Evolutionary conservation across 1,140 invertebrate genomes (phyloP).

Genomic region (Nomia melanderi): DNA sequence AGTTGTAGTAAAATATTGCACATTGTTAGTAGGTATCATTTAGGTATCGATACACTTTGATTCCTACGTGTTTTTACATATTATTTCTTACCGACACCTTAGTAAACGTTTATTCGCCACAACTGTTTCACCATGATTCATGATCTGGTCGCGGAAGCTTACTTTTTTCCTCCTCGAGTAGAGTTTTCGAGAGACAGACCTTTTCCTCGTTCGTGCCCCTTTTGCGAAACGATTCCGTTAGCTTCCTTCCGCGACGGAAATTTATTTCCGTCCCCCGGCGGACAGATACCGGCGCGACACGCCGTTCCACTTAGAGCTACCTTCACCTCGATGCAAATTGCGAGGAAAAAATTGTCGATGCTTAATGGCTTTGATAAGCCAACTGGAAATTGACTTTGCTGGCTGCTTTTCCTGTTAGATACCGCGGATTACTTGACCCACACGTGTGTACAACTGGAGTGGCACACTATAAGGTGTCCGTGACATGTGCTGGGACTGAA

Average conservation of each 20-base stretch:
- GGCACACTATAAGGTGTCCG: no score
- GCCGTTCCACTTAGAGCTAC: not conserved
- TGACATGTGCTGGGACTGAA: no score
- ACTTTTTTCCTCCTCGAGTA: no score
- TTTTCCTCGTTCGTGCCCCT: not conserved
- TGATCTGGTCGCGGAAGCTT: no score
- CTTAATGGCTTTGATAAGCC: not conserved
- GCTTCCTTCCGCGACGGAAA: not conserved
- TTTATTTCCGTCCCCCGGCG: not conserved
- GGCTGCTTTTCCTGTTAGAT: not conserved
- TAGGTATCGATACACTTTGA: no score
- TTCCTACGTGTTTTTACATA: no score
- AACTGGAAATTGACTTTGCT: not conserved
- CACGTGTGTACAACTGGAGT: not conserved
- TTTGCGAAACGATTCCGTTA: not conserved
- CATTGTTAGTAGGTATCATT: no score
- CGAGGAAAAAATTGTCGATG: not conserved
- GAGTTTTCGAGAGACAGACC: no score
- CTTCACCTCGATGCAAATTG: not conserved
- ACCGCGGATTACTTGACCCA: not conserved
- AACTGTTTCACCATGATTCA: no score
- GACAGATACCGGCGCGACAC: not conserved
- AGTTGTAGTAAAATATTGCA: no score
- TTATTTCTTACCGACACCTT: no score
- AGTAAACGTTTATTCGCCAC: no score